Conservation (phyloP, 2,113 vertebrate species). For the Pristiophorus japonicus region DNA sequence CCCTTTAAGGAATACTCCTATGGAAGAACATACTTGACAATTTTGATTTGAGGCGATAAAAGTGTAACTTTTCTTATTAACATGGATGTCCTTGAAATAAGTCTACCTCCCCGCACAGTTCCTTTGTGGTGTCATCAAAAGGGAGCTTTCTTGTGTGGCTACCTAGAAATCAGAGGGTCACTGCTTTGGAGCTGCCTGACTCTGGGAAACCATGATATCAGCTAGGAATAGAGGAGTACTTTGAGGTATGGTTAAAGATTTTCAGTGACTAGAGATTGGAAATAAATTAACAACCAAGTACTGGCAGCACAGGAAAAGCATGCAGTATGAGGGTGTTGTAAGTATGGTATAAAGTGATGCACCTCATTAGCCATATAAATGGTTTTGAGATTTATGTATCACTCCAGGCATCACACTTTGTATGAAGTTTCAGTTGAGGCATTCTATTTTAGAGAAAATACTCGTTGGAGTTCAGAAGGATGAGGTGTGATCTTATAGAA, state of each 20-base stretch:
- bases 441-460: too few relatives aligned
- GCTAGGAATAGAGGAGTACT: not conserved
- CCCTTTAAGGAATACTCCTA: not conserved
- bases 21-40: not conserved
- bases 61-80: not conserved
- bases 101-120: not conserved
- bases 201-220: not conserved
- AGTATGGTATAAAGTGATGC: not conserved
- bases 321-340: not conserved
- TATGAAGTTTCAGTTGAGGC: not conserved
- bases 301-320: not conserved
- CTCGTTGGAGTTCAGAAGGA: too few relatives aligned
- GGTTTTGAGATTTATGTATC: not conserved
- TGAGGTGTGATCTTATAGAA: too few relatives aligned
- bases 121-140: not conserved
- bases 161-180: not conserved
- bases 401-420: not conserved
- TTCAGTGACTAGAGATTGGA: not conserved
- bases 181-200: not conserved
- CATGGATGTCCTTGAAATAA: not conserved
- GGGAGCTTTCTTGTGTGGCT: not conserved
- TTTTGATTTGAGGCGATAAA: not conserved
- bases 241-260: not conserved
- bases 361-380: not conserved
- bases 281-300: conserved; percentile 10